Base-by-base conservation (phyloP, 2,888 invertebrate genomes). In the Andrena praecox region DNA sequence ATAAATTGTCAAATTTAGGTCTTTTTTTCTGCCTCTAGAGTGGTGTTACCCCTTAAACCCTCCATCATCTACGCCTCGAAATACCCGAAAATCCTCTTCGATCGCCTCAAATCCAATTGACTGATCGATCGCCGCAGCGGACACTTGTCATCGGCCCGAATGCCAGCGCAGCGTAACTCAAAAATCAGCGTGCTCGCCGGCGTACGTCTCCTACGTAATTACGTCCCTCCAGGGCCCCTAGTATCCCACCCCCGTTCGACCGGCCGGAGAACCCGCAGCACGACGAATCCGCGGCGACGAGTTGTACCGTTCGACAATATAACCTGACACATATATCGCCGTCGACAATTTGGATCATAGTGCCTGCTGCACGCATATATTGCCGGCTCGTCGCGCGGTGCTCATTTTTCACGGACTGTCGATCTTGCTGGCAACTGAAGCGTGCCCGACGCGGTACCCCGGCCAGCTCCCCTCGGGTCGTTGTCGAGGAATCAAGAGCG, bases 331-430 rank as follows among this genome's bases (percentile, higher is more conserved):
- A 89, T 87, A 86, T 80, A 81, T 83, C 67, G 73, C 42, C 42
- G 75, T 68, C 67, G 75, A 85, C 84, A 83, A 89, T 86, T 85
- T 76, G 86, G 91, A 93, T 92, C 88, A 91, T 88, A 90, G 91
- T 90, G 89, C 84, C 91, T 90, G 87, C 77, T 82, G 89, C 89
- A 90, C 90, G 90, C 92, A 92, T 91, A 89, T 91, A 93, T 91
- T 91, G 89, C 88, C 87, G 42, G 81, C 88, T 76, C 76, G 69
- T 70, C 80, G 70, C 73, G 71, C 81, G 85, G 89, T 86, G 89
- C 91, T 90, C 90, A 93, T 93, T 94, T 93, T 93, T 92, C 90
- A 93, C 92, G 93, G 93, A 91, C 93, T 90, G 92, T 85, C 93
- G 93, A 93, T 93, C 92, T 91, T 89, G 91, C 85, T 85, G 90